Evolutionary conservation across 1,140 invertebrate species (phyloP).

Genomic region (Chironomus tepperi): DNA sequence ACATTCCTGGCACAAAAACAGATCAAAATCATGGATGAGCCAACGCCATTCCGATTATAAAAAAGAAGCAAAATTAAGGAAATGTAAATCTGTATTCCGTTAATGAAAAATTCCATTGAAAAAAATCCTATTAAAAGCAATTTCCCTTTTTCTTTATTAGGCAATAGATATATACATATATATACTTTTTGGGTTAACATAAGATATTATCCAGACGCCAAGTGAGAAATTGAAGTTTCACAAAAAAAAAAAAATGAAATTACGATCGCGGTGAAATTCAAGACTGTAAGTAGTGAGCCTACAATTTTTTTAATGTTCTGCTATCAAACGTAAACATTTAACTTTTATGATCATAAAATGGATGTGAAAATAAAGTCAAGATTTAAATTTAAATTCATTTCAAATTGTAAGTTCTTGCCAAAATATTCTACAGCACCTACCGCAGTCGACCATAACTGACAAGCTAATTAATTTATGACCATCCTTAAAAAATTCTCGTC

Average conservation of each 20-base stretch:
- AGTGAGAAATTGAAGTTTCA: not conserved
- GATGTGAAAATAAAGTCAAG: not conserved
- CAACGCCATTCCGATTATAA: not conserved
- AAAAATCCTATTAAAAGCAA: conserved; percentile 14
- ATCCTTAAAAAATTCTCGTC: too few relatives aligned
- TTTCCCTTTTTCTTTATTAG: not conserved
- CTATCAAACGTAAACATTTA: not conserved
- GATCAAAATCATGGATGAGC: too few relatives aligned
- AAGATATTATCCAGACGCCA: conserved; percentile 6
- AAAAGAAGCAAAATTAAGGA: not conserved
- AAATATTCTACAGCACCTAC: not conserved
- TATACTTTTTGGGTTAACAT: not conserved
- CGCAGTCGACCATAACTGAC: not conserved
- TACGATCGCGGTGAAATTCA: conserved; percentile 11
- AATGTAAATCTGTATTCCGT: not conserved
- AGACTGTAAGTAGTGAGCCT: conserved; percentile 1
- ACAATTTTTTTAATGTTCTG: not conserved
- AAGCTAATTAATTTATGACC: not conserved
- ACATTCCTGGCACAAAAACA: too few relatives aligned
- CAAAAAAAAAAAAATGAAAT: not conserved
- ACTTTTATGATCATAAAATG: not conserved
- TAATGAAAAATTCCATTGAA: not conserved
- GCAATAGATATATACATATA: not conserved
- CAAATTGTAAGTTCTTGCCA: not conserved
- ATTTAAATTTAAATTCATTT: too few relatives aligned